Conservation (phyloP, 2,888 invertebrate species). For the Ormyrus rosae region DNA sequence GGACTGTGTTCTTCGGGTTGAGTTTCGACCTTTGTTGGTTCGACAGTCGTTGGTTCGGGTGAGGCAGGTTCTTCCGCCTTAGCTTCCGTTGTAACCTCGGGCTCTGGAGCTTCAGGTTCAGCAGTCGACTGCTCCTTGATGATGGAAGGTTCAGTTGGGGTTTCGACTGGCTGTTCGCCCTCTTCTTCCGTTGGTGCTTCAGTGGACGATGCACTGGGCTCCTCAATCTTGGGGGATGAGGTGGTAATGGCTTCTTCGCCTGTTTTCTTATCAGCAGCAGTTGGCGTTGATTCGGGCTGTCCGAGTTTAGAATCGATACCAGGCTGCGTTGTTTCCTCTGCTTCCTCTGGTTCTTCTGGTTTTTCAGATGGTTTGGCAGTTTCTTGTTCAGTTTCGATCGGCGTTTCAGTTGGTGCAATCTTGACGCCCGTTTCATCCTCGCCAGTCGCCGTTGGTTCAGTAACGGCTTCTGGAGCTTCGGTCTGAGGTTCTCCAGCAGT, state of each 20-base stretch:
- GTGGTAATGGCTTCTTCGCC: constrained; percentile 54
- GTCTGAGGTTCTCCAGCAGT: constrained; percentile 40
- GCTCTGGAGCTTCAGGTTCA: constrained; percentile 12
- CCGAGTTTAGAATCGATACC: constrained; percentile 14
- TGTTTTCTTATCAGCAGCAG: constrained; percentile 49
- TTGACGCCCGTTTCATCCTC: constrained; percentile 28
- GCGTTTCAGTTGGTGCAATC: constrained; percentile 8
- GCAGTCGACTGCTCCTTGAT: constrained; percentile 4
- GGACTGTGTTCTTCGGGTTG: constrained; percentile 45
- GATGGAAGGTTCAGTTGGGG: constrained; percentile 32
- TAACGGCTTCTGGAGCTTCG: constrained; percentile 11
- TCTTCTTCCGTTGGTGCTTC: constrained; percentile 33
- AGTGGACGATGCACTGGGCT: constrained; percentile 31
- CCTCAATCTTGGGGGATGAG: constrained; percentile 35
- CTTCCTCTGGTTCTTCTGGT: neutral
- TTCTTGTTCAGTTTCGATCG: constrained; percentile 41
- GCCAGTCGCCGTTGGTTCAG: constrained; percentile 20
- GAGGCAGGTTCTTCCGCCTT: constrained; percentile 5
- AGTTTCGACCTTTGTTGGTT: constrained; percentile 42
- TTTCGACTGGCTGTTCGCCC: constrained; percentile 11
- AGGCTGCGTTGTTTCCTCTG: neutral
- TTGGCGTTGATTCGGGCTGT: constrained; percentile 32
- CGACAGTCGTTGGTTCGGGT: constrained; percentile 28
- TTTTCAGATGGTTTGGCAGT: constrained; percentile 2
- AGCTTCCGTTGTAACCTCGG: constrained; percentile 5